A percentile compares a stretch with the other conserved stretches of the same genome.
phyloP scores from a whole-genome alignment of 2,113 vertebrate genomes.

The Zapus hudsonius region DNA sequence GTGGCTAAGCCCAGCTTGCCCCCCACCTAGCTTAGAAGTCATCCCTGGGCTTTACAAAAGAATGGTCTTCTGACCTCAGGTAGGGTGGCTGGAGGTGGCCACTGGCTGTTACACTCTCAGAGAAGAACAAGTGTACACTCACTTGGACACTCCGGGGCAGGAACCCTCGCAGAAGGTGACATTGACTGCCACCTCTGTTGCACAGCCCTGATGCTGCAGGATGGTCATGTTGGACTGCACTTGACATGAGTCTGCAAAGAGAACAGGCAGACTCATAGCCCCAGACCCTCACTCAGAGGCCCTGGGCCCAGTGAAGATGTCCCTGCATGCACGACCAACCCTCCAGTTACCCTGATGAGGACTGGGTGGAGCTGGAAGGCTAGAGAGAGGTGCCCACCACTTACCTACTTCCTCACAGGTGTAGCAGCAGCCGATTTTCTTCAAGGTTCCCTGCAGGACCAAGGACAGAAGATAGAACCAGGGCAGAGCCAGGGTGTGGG shows the following conservation, averaged over 20 bases:
- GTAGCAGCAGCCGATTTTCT: constrained; percentile 67
- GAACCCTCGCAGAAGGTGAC: constrained; percentile 89
- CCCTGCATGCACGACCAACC: no score
- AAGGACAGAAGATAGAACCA: neutral
- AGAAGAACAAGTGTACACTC: constrained; percentile 76
- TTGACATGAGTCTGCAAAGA: constrained; percentile 81
- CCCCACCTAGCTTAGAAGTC: neutral
- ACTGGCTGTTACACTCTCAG: neutral
- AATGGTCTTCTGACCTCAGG: neutral
- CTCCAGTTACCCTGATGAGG: neutral
- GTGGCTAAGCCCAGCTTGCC: neutral
- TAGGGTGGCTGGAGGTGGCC: neutral
- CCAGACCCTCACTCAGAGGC: neutral
- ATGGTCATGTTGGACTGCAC: constrained; percentile 72
- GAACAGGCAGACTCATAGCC: neutral
- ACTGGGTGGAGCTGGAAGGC: neutral
- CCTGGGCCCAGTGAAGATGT: neutral
- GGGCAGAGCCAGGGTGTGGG: accelerated
- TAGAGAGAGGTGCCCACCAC: neutral
- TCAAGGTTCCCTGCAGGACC: constrained; percentile 61
- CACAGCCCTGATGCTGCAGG: constrained; percentile 84
- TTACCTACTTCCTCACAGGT: constrained; percentile 65
- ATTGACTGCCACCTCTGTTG: constrained; percentile 81
- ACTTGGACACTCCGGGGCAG: constrained; percentile 90
- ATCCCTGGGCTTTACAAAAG: neutral